Evolutionary conservation across 2,888 invertebrate species (phyloP), one percentile per base, ranked within the genome.

Genomic region (Labia minor): DNA sequence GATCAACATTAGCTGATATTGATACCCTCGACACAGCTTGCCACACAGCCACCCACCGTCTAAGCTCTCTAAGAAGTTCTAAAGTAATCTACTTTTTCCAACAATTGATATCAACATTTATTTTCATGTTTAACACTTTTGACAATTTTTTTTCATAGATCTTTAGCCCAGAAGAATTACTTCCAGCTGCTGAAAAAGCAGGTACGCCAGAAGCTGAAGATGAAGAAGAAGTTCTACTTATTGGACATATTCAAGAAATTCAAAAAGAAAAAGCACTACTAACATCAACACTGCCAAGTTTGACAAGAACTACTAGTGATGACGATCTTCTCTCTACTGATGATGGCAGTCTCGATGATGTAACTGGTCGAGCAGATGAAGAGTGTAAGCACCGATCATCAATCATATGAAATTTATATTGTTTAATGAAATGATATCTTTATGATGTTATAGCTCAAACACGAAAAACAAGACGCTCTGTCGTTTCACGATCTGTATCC

Each of bases 21-120:
- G 92, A 91, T 73, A 92, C 92, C 0, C 80, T 96, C 71, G 95
- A 95, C 74, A 85, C 86, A 10, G 95, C 94, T 61, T 87, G 89
- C 74, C 88, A 88, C 72, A 89, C 92, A n/a, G 93, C 92, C 11
- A 86, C 86, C 10, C 86, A 88, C 75, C 82, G 93, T 20, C 81
- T 95, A 67, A 86, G 87, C 69, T 87, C 87, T 69, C 81, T 95
- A 72, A 82, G 92, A 70, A 86, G 86, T 70, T 87, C 87, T 0
- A 88, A 87, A 78, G 86, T 86, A 71, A 26, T 26, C 26, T 8
- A 26, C 26, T 6, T 6, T 3, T 26, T 26, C 8, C 26, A 26
- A 26, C 26, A 26, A 26, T 26, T 26, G 4, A 26, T 26, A 26
- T 3, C 3, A 26, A 26, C 26, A 26, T 26, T 21, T 63, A 8